Percentiles rank a stretch among this genome's conserved stretches.
Conservation (phyloP, 1,140 invertebrate genomes). For the Vanessa atalanta region DNA sequence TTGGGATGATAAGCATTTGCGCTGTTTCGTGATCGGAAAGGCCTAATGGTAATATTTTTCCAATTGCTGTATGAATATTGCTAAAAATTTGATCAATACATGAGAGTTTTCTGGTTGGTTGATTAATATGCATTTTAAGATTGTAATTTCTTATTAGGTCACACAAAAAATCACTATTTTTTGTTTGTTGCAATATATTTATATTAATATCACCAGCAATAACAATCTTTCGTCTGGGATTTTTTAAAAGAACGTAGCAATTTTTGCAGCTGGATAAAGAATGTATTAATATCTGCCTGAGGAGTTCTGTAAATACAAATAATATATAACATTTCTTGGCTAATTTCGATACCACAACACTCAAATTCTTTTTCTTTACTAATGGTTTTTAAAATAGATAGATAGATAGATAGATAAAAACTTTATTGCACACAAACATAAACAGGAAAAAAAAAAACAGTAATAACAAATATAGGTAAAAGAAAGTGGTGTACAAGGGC, state of each 20-base stretch:
- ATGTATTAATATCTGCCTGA: neutral
- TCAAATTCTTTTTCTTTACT: constrained; percentile 3
- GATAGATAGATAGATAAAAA: too few species aligned
- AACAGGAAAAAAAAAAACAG: too few species aligned
- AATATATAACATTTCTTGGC: constrained; percentile 11
- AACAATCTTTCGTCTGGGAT: neutral
- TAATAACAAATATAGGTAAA: too few species aligned
- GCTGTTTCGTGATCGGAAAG: neutral
- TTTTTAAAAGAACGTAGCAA: neutral
- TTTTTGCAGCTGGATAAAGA: neutral
- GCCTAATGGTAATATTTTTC: constrained; percentile 10
- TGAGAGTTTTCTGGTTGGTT: constrained; percentile 26
- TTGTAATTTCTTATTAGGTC: constrained; percentile 26
- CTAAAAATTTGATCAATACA: constrained; percentile 41
- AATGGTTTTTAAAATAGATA: too few species aligned
- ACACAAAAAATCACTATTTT: neutral
- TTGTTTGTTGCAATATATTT: constrained; percentile 21
- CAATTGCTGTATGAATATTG: constrained; percentile 13
- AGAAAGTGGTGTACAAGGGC: too few species aligned
- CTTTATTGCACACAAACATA: too few species aligned
- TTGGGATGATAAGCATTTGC: neutral
- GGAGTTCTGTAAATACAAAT: constrained; percentile 8
- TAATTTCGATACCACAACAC: constrained; percentile 9
- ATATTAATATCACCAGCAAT: constrained; percentile 37
- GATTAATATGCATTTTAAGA: constrained; percentile 32